These are phyloP conservation scores for Phymatocera aterrima DNA, from an alignment of 2,888 invertebrate genomes.

Conservation along the genomic window DNA sequence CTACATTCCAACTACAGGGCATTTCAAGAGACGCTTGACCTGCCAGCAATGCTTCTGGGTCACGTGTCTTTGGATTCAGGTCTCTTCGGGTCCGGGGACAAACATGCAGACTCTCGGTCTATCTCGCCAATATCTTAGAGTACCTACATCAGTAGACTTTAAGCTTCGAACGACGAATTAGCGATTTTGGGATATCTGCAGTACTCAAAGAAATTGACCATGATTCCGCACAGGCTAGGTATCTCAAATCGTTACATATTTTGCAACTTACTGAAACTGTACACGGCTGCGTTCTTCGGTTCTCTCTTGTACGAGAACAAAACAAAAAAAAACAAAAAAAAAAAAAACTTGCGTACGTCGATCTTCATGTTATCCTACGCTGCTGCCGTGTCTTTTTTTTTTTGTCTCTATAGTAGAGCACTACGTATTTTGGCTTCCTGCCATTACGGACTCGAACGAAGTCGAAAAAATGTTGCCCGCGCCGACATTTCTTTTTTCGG, in stretches of 20 bases:
- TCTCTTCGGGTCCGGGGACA: conserved; percentile 27
- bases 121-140: neutral
- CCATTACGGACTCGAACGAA: neutral
- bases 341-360: neutral
- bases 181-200: no score
- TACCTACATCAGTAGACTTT: neutral
- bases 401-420: neutral
- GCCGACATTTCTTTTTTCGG: neutral
- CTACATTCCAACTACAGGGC: conserved; percentile 46
- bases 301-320: no score
- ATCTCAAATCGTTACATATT: no score
- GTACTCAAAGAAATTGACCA: no score
- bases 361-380: neutral
- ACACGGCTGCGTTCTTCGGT: neutral
- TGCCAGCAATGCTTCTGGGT: conserved; percentile 44
- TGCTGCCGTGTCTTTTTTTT: neutral
- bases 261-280: no score
- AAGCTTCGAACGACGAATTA: neutral
- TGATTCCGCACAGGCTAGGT: no score
- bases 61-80: conserved; percentile 34
- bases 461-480: neutral
- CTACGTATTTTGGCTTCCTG: conserved; percentile 19
- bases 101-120: neutral
- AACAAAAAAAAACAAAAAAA: neutral
- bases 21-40: conserved; percentile 43